Base-by-base conservation (phyloP, 2,113 vertebrate species). In the Sminthopsis crassicaudata region DNA sequence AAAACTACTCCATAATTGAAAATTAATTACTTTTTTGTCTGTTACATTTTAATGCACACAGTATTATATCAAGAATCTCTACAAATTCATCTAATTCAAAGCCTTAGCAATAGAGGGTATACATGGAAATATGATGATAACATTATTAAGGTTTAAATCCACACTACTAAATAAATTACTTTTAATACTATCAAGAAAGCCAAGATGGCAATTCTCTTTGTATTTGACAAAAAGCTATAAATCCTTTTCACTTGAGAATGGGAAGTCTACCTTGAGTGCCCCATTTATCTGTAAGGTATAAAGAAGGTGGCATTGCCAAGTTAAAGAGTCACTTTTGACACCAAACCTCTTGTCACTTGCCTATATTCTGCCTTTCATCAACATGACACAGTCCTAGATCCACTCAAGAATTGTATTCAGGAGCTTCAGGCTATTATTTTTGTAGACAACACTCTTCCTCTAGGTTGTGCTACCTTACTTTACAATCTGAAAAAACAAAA, bases 1-100 rank as follows among this genome's bases (percentile, higher is more conserved):
- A 97, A 30, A 16, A 46, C 53, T 96, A 46, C 91, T 96, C 93
- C 92, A 90, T 57, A 96, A 95, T 95, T 97, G 97, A 96, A 97
- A 97, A 91, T 84, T 92, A 98, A 95, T 97, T 97, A 94, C 0
- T 0, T 84, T 94, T 93, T 96, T 94, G 53, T 91, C 90, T 95
- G 97, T 97, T 91, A 93, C 91, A 90, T 42, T 95, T 95, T 94
- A 97, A 98, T 95, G 67, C 24, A 67, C 91, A 26, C 10, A 95
- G 97, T 98, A 92, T 50, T 11, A 7, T 2, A 51, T 90, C 46
- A 90, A 26, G 25, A 90, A 48, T 2, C 25, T 30, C 46, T 48
- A 84, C 89, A 50, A 48, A 51, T 51, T 51, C 46, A 50, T 46
- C 46, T 19, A 90, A 90, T 46, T 90, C 25, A 90, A 90, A 90